Percentiles rank a stretch among this genome's conserved stretches.
These are phyloP conservation scores for Liodrosophila aerea DNA, from an alignment of 2,888 invertebrate genomes.

Conservation along the genomic window DNA sequence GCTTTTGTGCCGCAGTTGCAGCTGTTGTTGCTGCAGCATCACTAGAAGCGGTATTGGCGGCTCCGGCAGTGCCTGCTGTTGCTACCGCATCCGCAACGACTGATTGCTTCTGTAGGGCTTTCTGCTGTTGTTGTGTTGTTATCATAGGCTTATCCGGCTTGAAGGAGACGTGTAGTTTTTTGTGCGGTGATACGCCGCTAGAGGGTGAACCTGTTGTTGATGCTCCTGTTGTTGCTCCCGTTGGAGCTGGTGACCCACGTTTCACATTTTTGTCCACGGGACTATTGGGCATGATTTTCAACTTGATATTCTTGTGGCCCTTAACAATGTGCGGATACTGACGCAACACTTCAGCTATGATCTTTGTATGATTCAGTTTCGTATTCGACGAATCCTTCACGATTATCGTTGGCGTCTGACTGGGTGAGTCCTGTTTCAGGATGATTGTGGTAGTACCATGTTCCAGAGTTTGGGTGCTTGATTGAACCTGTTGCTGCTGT, in stretches of 20 bases:
- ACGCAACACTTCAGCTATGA: constrained; percentile 92
- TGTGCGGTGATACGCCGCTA: constrained; percentile 53
- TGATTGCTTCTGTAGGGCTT: constrained; percentile 25
- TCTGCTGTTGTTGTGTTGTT: constrained; percentile 52
- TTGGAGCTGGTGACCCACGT: constrained; percentile 32
- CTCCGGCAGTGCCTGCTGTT: constrained; percentile 5
- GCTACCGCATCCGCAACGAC: constrained; percentile 16
- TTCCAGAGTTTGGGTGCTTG: constrained; percentile 62
- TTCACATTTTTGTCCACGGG: constrained; percentile 68
- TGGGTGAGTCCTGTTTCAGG: constrained; percentile 79
- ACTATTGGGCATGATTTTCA: constrained; percentile 89
- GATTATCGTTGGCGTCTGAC: constrained; percentile 81
- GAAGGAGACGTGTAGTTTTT: constrained; percentile 63
- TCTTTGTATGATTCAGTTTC: constrained; percentile 89
- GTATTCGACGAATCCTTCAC: constrained; percentile 81
- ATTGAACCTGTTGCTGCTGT: constrained; percentile 46
- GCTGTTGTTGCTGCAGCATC: constrained; percentile 20
- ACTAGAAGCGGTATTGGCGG: constrained; percentile 13
- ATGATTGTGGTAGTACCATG: constrained; percentile 77
- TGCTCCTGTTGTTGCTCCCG: constrained; percentile 25
- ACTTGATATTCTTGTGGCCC: constrained; percentile 92
- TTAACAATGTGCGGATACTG: constrained; percentile 94
- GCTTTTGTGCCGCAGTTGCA: constrained; percentile 77
- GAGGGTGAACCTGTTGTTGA: constrained; percentile 6
- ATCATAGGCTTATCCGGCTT: constrained; percentile 60